These are phyloP conservation scores for Dastarcus helophoroides DNA, from an alignment of 2,888 invertebrate species.

Conservation along the genomic window DNA sequence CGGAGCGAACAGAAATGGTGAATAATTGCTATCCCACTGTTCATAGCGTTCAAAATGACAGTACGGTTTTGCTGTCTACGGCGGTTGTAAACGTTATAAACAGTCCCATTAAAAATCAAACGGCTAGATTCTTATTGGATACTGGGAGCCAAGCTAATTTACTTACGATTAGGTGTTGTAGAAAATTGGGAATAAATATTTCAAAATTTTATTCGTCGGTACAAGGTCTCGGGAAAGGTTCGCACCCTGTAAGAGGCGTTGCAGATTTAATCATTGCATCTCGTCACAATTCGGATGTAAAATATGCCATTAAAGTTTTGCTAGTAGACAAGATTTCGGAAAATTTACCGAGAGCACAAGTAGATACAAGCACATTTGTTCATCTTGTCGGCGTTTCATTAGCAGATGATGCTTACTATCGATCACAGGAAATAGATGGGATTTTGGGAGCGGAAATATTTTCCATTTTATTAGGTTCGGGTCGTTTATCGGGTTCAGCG, in stretches of 20 bases:
- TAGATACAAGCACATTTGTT: no score
- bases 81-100: not conserved
- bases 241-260: no score
- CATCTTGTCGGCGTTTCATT: no score
- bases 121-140: not conserved
- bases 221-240: not conserved
- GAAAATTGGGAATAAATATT: no score
- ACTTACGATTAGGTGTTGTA: no score
- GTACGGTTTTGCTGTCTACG: not conserved
- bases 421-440: no score
- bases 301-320: not conserved
- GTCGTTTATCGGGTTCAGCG: not conserved
- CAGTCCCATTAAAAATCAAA: not conserved
- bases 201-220: not conserved
- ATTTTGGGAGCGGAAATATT: no score
- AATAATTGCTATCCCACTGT: no score
- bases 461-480: not conserved
- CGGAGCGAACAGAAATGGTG: no score
- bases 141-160: conserved; percentile 1
- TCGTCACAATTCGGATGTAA: not conserved
- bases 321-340: conserved; percentile 3
- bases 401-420: no score
- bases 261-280: not conserved
- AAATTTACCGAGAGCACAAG: not conserved
- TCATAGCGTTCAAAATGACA: no score